Conservation (phyloP, 1,140 invertebrate genomes). For the Neuroterus valhalla region DNA sequence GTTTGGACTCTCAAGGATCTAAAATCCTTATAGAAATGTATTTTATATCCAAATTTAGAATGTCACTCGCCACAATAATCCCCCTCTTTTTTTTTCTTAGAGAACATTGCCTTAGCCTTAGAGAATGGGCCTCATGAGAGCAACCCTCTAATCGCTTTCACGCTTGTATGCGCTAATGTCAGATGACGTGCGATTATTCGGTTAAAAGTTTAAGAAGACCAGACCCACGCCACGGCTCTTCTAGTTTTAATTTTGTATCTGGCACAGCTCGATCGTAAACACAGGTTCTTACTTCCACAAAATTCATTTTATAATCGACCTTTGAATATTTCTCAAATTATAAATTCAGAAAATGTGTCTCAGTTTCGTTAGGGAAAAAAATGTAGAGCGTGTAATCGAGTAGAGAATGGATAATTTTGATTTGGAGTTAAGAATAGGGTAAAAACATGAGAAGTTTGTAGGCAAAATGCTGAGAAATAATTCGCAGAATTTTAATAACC, state of each 20-base stretch:
- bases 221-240: background rate
- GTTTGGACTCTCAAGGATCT: no score
- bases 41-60: background rate
- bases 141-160: slow-evolving; percentile 9
- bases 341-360: background rate
- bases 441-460: no score
- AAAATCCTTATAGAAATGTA: background rate
- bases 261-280: background rate
- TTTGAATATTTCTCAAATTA: background rate
- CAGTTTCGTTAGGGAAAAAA: background rate
- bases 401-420: no score
- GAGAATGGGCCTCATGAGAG: background rate
- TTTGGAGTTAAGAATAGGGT: no score
- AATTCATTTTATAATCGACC: background rate
- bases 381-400: no score
- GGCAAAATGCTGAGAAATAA: no score
- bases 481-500: no score
- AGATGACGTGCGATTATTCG: slow-evolving; percentile 14
- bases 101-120: background rate
- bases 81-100: background rate
- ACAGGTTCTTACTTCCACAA: slow-evolving; percentile 1
- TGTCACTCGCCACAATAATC: background rate
- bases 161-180: slow-evolving; percentile 15
- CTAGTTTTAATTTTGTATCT: slow-evolving; percentile 11
- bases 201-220: background rate